Evolutionary conservation across 1,140 invertebrate species (phyloP), one percentile per base, ranked within the genome.

Genomic region (Drosophila pectinifera): DNA sequence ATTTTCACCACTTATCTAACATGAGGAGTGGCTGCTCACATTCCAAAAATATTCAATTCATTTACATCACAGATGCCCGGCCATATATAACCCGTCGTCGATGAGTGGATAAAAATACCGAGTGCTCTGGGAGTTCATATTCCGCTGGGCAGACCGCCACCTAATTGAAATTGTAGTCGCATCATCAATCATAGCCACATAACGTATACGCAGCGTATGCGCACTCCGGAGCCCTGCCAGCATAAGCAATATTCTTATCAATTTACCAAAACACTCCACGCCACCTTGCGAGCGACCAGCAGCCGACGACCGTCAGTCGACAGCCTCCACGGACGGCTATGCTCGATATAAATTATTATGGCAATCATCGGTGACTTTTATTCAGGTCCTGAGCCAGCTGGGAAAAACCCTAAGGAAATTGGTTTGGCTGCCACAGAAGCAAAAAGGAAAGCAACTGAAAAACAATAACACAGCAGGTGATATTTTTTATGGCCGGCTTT

Each of bases 341-440:
- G 48, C 73, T 59, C 54, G 63, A 67, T 70, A 83, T 89, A 82
- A 88, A 88, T 88, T 88, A 89, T 88, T 79, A 80, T 80, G 79
- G 75, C 84, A 89, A 88, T 88, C 79, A 88, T 88, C 72, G 80
- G 80, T 83, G 84, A 89, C 79, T 89, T 88, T 88, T 77, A 88
- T 89, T 69, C 75, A 65, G 68, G 20, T 59, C 31, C 22, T n/a
- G 42, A 24, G 67, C 39, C 49, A 54, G 36, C 63, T 39, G 34
- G 34, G 49, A 31, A 58, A 34, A 73, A 57, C 63, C 53, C 31
- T 5, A 41, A 77, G 39, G 10, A 48, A 53, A 18, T 70, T 46
- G 41, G 26, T 31, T 45, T 16, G 31, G 16, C 43, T 56, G 26
- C 41, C 18, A 4, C 11, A 10, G 16, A 11, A 36, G 22, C 10